Evolutionary conservation across 2,888 invertebrate species (phyloP), one percentile per base, ranked within the genome.

Genomic region (Acrocera orbiculus): DNA sequence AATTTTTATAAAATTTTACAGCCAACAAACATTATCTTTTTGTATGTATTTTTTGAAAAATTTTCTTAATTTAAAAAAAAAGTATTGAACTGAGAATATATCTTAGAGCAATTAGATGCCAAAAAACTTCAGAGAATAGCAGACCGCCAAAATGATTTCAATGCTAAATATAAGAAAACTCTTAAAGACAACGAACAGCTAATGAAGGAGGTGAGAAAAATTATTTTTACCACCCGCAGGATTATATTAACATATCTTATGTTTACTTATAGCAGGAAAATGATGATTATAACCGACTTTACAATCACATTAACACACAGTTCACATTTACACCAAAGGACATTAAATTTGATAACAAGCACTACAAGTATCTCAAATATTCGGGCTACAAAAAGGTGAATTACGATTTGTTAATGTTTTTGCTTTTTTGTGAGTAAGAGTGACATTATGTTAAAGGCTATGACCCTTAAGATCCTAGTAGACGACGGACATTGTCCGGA

Each of bases 331-430:
- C 75, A 14, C 76, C 77, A 3, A 73, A 76, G 51, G 76, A 77
- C 55, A 75, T 78, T 54, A 77, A 76, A 58, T 77, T 76, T 48
- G 77, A 77, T 50, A 77, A 77, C 62, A 76, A 78, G 56, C 77
- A 77, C 56, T 78, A 77, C 58, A 76, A 77, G 53, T 77, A 77
- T 56, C 72, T 77, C 46, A 77, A 77, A 56, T 78, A 77, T 52
- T 73, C 73, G 35, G 74, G 76, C 51, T 73, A 70, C 48, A 73
- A 70, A 51, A 72, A 71, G 66, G 73, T 71, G 48, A 51, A 46
- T 32, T 20, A 8, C 4, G 11, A 16, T 10, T 32, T 4, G 7
- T 13, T 29, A 45, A 32, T 36, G 39, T 40, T 32, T n/a, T n/a
- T 7, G 13, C 7, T 16, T 11, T 3, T 15, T 9, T 20, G 14